Percentiles rank a stretch among this genome's conserved stretches.
Evolutionary conservation across 2,888 invertebrate species (phyloP).

Genomic region (Agapostemon virescens): DNA sequence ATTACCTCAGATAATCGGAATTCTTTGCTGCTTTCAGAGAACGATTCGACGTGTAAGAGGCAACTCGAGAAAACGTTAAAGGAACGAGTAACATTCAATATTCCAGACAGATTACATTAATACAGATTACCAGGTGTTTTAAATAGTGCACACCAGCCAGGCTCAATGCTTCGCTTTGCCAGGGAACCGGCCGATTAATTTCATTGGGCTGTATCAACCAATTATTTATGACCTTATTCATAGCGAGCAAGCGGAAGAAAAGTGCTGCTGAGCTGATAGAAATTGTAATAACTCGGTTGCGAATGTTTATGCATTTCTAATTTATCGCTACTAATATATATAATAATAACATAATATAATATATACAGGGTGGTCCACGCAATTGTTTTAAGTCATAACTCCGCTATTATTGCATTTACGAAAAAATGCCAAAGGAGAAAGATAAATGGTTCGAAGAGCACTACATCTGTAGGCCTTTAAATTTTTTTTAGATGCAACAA

Average conservation of each 20-base stretch:
- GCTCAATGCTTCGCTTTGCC: neutral
- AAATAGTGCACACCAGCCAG: neutral
- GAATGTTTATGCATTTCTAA: neutral
- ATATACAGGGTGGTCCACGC: no score
- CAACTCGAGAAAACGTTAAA: constrained; percentile 13
- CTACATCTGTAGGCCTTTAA: no score
- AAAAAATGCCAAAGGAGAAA: no score
- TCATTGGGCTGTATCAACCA: constrained; percentile 7
- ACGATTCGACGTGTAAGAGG: constrained; percentile 17
- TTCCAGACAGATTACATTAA: constrained; percentile 34
- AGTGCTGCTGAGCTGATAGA: neutral
- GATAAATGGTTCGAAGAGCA: no score
- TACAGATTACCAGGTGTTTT: constrained; percentile 30
- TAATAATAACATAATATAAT: no score
- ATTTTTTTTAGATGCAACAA: no score
- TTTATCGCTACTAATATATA: no score
- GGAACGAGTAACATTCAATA: constrained; percentile 39
- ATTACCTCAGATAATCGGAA: constrained; percentile 39
- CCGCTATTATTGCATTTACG: no score
- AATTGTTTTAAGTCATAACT: no score
- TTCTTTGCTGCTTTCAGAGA: constrained; percentile 17
- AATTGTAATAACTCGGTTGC: neutral
- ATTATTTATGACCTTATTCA: constrained; percentile 5
- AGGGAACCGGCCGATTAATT: neutral
- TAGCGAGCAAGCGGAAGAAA: no score